These are phyloP conservation scores for Acanthopagrus latus DNA, from an alignment of 2,797 vertebrate species.

Conservation along the genomic window DNA sequence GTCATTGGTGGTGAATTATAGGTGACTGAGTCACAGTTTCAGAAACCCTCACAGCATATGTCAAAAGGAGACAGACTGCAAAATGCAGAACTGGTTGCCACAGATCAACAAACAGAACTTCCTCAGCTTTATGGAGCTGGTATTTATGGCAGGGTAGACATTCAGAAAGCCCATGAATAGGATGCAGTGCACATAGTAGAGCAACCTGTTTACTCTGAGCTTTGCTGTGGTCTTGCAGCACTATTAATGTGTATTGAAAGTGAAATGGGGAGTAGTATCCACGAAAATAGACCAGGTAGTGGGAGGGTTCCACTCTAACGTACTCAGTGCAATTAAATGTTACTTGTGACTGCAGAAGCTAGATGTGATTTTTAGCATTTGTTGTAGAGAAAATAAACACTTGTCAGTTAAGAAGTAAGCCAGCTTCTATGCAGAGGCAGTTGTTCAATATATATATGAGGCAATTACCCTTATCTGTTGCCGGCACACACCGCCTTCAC, in stretches of 20 bases:
- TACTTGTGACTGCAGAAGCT: background rate
- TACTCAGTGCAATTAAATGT: background rate
- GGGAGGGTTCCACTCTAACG: background rate
- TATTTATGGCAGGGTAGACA: background rate
- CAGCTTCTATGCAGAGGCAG: background rate
- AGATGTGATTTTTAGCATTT: constrained; percentile 5
- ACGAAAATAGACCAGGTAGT: background rate
- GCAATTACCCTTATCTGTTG: too few species aligned
- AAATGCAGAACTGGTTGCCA: constrained; percentile 11
- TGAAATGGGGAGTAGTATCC: background rate
- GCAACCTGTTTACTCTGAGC: background rate
- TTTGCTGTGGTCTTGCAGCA: background rate
- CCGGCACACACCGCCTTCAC: too few species aligned
- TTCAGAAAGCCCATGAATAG: background rate
- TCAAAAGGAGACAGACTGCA: constrained; percentile 3
- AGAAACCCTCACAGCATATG: constrained; percentile 7
- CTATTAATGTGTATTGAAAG: background rate
- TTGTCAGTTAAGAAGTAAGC: background rate
- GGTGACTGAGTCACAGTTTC: constrained; percentile 11
- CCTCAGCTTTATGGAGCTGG: constrained; percentile 18
- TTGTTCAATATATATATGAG: background rate
- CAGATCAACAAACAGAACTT: background rate
- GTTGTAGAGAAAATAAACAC: background rate
- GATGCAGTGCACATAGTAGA: background rate
- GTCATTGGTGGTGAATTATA: background rate